Percentiles rank a stretch among this genome's conserved stretches.
phyloP scores from a whole-genome alignment of 2,888 invertebrate genomes.

The Cantharis nigra region DNA sequence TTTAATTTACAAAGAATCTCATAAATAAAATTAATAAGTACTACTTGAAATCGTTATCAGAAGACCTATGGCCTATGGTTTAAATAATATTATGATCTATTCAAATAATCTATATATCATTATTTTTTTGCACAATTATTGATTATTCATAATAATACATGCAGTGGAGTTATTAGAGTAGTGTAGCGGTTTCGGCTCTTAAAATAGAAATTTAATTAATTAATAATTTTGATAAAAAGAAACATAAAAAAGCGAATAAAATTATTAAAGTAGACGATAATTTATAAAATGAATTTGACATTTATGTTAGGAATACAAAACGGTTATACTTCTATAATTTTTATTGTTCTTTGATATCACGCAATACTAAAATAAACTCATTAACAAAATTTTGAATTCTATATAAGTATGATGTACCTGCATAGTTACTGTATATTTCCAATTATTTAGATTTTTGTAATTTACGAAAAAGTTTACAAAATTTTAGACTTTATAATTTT shows the following conservation, averaged over 20 bases:
- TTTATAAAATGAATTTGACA: neutral
- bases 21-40: neutral
- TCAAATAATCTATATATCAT: neutral
- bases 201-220: neutral
- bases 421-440: too few relatives aligned
- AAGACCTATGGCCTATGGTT: constrained; percentile 10
- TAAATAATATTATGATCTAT: constrained; percentile 4
- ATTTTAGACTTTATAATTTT: too few relatives aligned
- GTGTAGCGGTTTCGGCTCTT: neutral
- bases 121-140: neutral
- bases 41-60: constrained; percentile 8
- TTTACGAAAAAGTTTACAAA: too few relatives aligned
- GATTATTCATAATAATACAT: neutral
- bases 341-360: neutral
- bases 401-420: too few relatives aligned
- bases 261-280: neutral
- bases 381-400: neutral
- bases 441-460: too few relatives aligned
- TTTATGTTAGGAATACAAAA: neutral
- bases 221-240: neutral
- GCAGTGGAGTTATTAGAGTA: neutral
- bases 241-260: neutral
- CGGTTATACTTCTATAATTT: neutral
- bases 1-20: constrained; percentile 1
- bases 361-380: neutral